phyloP scores from a whole-genome alignment of 1,140 invertebrate species.

The Metaphire vulgaris region DNA sequence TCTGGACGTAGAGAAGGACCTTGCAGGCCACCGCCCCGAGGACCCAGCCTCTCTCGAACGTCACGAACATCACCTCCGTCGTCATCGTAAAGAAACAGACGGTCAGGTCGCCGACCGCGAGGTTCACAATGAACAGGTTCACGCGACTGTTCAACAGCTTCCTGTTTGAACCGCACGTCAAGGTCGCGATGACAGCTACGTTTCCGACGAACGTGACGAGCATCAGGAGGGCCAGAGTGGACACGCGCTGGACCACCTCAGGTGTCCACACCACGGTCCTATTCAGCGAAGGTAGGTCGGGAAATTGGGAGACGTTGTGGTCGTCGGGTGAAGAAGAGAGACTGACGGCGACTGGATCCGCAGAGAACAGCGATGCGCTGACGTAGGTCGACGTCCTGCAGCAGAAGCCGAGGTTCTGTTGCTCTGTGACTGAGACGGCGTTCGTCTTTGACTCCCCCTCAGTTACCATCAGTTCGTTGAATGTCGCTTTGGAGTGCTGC shows the following conservation, averaged over 20 bases:
- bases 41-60: conserved; percentile 52
- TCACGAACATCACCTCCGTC: conserved; percentile 51
- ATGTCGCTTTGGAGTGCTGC: too few relatives aligned
- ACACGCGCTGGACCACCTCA: conserved; percentile 51
- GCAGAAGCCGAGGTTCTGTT: too few relatives aligned
- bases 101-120: conserved; percentile 53
- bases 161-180: conserved; percentile 49
- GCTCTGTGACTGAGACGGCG: too few relatives aligned
- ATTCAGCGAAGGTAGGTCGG: too few relatives aligned
- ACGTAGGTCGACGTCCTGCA: too few relatives aligned
- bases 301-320: too few relatives aligned
- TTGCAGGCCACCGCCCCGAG: conserved; percentile 49
- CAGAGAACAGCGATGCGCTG: too few relatives aligned
- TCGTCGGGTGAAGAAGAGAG: too few relatives aligned
- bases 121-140: conserved; percentile 54
- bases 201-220: conserved; percentile 50
- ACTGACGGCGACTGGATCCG: too few relatives aligned
- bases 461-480: too few relatives aligned
- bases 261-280: conserved; percentile 47
- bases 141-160: conserved; percentile 43
- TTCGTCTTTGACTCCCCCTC: too few relatives aligned
- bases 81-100: conserved; percentile 54
- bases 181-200: conserved; percentile 48
- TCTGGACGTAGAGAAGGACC: conserved; percentile 51
- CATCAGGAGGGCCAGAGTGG: conserved; percentile 50